Conservation (phyloP, 2,888 invertebrate genomes). For the Agrochola lychnidis region DNA sequence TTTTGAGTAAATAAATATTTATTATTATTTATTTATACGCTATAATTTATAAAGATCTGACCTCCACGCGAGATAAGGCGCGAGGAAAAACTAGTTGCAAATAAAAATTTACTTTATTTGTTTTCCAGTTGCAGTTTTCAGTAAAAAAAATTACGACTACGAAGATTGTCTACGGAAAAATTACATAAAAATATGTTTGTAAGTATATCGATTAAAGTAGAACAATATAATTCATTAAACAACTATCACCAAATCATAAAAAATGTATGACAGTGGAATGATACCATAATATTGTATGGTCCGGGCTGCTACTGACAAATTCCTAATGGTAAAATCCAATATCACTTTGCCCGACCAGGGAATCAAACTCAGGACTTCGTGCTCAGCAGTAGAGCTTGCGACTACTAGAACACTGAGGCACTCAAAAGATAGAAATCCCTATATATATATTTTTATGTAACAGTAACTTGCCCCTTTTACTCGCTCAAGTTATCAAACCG, state of each 20-base stretch:
- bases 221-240: neutral
- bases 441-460: neutral
- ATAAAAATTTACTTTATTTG: neutral
- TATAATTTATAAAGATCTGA: neutral
- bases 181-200: neutral
- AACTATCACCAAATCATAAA: neutral
- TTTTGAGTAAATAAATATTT: too few relatives aligned
- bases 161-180: neutral
- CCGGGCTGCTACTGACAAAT: neutral
- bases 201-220: neutral
- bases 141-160: neutral
- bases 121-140: neutral
- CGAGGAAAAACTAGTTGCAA: too few relatives aligned
- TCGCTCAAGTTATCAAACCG: constrained; percentile 24
- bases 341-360: neutral
- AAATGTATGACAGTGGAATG: neutral
- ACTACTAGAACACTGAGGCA: too few relatives aligned
- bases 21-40: too few relatives aligned
- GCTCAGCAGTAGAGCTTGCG: neutral
- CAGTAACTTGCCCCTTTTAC: constrained; percentile 2
- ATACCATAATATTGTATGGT: neutral
- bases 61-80: neutral
- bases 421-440: neutral
- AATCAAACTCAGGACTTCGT: neutral
- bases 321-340: neutral